A percentile compares a stretch with the other conserved stretches of the same genome.
These are phyloP conservation scores for Chrysemys picta DNA, from an alignment of 2,113 vertebrate species.

Conservation along the genomic window DNA sequence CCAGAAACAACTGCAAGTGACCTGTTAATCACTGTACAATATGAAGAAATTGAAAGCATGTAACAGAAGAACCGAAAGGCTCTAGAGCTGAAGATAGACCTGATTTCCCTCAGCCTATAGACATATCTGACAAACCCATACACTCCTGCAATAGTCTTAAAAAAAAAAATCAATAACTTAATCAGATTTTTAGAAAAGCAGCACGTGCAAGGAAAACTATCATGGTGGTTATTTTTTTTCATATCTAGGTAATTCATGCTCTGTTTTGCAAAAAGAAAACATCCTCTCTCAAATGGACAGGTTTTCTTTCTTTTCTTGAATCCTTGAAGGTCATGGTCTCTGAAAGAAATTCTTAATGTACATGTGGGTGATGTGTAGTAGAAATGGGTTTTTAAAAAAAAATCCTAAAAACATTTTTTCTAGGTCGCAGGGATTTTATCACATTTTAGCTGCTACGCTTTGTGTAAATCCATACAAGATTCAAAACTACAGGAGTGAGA, in stretches of 20 bases:
- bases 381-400: neutral
- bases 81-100: neutral
- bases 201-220: neutral
- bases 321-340: neutral
- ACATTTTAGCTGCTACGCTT: neutral
- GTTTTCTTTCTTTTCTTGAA: neutral
- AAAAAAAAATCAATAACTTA: constrained; percentile 32
- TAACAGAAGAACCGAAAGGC: neutral
- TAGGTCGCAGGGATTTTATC: neutral
- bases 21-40: neutral
- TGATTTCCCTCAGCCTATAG: neutral
- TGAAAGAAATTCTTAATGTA: neutral
- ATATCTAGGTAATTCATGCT: neutral
- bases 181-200: constrained; percentile 8
- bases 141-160: neutral
- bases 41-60: neutral
- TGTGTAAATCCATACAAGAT: neutral
- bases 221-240: neutral
- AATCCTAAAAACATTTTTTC: neutral
- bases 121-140: neutral
- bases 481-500: neutral
- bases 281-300: neutral
- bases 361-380: neutral
- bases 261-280: neutral
- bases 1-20: neutral